Conservation (phyloP, 2,797 vertebrate species). For the Taenioides sp. region DNA sequence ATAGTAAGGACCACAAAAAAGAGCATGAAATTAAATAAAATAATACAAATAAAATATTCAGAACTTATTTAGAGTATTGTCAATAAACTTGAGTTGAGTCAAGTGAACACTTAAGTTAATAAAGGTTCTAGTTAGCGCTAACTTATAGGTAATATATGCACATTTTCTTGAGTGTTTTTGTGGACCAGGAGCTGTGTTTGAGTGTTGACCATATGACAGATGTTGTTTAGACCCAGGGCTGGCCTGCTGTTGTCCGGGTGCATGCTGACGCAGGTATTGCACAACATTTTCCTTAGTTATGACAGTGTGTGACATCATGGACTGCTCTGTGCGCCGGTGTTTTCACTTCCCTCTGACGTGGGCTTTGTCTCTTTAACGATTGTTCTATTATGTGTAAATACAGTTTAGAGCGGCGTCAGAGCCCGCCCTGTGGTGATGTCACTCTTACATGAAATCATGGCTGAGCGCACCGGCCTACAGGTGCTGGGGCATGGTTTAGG, state of each 20-base stretch:
- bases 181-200: too few species aligned
- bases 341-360: slow-evolving; percentile 51
- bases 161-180: too few species aligned
- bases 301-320: slow-evolving; percentile 64
- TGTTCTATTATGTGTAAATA: slow-evolving; percentile 69
- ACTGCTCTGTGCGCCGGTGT: slow-evolving; percentile 41
- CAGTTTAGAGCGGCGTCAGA: slow-evolving; percentile 24
- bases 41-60: too few species aligned
- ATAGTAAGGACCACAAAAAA: too few species aligned
- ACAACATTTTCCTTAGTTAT: slow-evolving; percentile 64
- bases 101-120: too few species aligned
- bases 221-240: slow-evolving; percentile 61
- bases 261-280: slow-evolving; percentile 67
- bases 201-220: slow-evolving; percentile 43
- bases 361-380: slow-evolving; percentile 35
- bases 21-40: too few species aligned
- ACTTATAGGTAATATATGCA: too few species aligned
- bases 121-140: too few species aligned
- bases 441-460: slow-evolving; percentile 58
- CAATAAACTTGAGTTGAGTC: too few species aligned
- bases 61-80: too few species aligned
- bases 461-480: slow-evolving; percentile 32
- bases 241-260: slow-evolving; percentile 54
- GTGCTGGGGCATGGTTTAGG: slow-evolving; percentile 56
- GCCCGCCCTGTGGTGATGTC: slow-evolving; percentile 55